Base-by-base conservation (phyloP, 2,888 invertebrate species). In the Melieria omissa region DNA sequence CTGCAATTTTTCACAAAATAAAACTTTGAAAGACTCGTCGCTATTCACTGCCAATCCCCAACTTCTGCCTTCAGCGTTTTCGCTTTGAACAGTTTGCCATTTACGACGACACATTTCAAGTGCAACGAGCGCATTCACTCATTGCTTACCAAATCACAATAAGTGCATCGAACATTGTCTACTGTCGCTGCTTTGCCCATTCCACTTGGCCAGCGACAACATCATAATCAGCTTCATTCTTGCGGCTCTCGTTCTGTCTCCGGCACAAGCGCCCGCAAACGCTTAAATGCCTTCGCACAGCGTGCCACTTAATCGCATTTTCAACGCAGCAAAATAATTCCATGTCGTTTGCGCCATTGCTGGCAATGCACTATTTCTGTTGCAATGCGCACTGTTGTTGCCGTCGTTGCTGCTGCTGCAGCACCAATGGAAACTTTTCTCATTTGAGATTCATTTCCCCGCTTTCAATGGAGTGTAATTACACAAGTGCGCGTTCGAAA, bases 391-490 rank as follows among this genome's bases (percentile, higher is more conserved):
- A 3, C 29, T 29, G 29, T 29, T 29, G 29, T 29, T 29, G 29
- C 29, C 29, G 29, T 29, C 29, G 29, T 29, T 16, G 44, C 65
- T 16, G 16, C 45, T 55, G 45, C 54, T 16, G 6, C 14, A 55
- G 9, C 3, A 55, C 55, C 44, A 52, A 16, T 65, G 55, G 55
- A 42, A 65, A 65, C 65, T 65, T 55, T 55, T 45, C 45, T 45
- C 55, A 65, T 65, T 65, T 44, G 45, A 54, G 65, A 55, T 10
- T 16, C 65, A 65, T 55, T 52, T 65, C 42, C 55, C 65, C 14
- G 29, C 29, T 29, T 29, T 29, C 29, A 29, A 29, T 29, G 29
- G 29, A 29, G 1, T 29, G 29, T 29, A 29, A 29, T 29, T 29
- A 29, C 29, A 29, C 29, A 29, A 29, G 29, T 29, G 29, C 29